Conservation (phyloP, 2,888 invertebrate species). For the Amiota minor region DNA sequence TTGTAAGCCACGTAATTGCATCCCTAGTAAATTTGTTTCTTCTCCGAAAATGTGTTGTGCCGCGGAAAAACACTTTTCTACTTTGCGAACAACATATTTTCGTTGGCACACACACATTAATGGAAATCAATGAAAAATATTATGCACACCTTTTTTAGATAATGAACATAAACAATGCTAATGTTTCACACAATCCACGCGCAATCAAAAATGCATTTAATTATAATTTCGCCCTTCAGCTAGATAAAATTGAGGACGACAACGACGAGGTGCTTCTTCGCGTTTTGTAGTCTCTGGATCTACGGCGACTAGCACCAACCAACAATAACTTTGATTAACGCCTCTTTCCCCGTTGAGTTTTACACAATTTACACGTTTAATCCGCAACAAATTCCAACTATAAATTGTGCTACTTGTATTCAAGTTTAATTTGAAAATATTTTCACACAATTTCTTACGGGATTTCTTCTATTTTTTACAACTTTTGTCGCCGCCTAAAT, state of each 20-base stretch:
- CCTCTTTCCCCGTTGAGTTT: neutral
- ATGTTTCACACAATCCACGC: conserved; percentile 14
- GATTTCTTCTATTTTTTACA: conserved; percentile 21
- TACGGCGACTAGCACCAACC: neutral
- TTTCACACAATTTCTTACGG: conserved; percentile 32
- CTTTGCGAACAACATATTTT: neutral
- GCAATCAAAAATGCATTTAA: neutral
- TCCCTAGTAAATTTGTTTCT: conserved; percentile 24
- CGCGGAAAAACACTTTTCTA: conserved; percentile 19
- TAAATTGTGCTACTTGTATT: neutral
- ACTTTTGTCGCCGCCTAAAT: conserved; percentile 43
- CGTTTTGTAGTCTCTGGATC: conserved; percentile 2
- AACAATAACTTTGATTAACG: conserved; percentile 23
- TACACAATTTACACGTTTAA: neutral
- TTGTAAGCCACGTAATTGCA: conserved; percentile 2
- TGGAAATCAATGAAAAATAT: conserved; percentile 4
- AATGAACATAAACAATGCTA: neutral
- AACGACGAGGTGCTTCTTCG: neutral
- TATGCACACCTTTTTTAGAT: conserved; percentile 11
- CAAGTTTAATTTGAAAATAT: conserved; percentile 3
- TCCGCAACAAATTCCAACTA: neutral
- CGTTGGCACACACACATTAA: neutral
- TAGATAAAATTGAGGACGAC: conserved; percentile 1
- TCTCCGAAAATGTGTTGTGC: conserved; percentile 20
- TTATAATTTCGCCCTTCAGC: neutral